These are phyloP conservation scores for Lota lota DNA, from an alignment of 2,113 vertebrate genomes.

Conservation along the genomic window DNA sequence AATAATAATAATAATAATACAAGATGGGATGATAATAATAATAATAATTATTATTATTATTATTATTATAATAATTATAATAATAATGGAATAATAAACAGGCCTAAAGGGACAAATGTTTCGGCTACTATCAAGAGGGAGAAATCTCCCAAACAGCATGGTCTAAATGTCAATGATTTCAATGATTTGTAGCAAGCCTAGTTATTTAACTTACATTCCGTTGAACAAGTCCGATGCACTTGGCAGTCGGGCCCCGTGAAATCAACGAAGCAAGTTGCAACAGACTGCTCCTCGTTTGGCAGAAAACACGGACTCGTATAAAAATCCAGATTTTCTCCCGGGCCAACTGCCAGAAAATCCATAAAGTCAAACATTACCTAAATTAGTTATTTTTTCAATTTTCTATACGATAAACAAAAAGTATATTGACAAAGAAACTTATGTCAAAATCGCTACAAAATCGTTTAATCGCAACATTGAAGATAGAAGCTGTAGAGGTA, in stretches of 20 bases:
- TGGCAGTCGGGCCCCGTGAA: constrained; percentile 88
- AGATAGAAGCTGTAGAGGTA: not conserved
- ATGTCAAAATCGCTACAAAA: not conserved
- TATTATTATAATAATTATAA: not conserved
- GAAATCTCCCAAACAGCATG: not conserved
- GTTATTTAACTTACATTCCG: constrained; percentile 83
- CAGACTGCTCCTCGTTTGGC: constrained; percentile 85
- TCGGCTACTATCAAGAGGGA: not conserved
- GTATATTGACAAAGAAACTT: not conserved
- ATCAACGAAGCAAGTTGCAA: constrained; percentile 89
- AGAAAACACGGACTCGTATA: constrained; percentile 88
- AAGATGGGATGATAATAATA: not conserved
- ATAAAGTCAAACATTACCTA: constrained; percentile 92
- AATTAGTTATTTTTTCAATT: constrained; percentile 19
- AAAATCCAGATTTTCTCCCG: constrained; percentile 87
- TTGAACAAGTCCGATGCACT: constrained; percentile 78
- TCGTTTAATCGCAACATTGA: not conserved
- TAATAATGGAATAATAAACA: not conserved
- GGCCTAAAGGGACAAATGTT: not conserved
- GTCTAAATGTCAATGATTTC: not conserved
- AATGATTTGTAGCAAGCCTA: not conserved
- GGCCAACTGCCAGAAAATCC: constrained; percentile 88
- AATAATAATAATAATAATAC: not conserved
- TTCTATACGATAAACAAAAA: not conserved
- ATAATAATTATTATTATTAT: not conserved